A percentile compares a stretch with the other conserved stretches of the same genome.
phyloP scores from a whole-genome alignment of 2,888 invertebrate genomes.

The Hirtodrosophila trivittata region DNA sequence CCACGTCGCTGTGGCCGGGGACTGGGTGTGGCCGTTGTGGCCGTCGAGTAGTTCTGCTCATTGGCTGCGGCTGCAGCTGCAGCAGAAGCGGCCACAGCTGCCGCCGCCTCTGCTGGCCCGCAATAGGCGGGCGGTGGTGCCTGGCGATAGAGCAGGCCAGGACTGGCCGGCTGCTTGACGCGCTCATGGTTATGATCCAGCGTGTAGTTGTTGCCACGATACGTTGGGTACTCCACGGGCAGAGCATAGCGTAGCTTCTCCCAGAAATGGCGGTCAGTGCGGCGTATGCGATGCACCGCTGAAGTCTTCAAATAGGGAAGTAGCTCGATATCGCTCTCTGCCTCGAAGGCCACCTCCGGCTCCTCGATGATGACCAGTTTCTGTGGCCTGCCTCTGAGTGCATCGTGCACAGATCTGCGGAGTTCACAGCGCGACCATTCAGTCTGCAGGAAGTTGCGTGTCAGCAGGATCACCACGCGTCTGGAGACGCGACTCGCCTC shows the following conservation, averaged over 20 bases:
- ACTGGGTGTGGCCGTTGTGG: constrained; percentile 87
- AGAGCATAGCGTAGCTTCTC: constrained; percentile 94
- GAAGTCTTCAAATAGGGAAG: constrained; percentile 94
- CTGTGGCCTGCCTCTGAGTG: constrained; percentile 92
- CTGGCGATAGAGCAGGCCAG: constrained; percentile 83
- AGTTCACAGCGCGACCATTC: constrained; percentile 97
- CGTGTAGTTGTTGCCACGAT: constrained; percentile 94
- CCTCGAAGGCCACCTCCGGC: constrained; percentile 91
- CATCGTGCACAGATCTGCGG: constrained; percentile 94
- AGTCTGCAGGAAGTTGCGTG: constrained; percentile 95
- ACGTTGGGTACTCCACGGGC: constrained; percentile 89
- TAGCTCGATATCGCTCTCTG: constrained; percentile 94
- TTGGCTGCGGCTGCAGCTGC: constrained; percentile 61
- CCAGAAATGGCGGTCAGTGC: constrained; percentile 97
- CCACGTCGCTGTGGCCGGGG: constrained; percentile 85
- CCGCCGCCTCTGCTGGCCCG: constrained; percentile 82
- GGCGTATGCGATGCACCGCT: constrained; percentile 89
- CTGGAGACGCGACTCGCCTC: constrained; percentile 95
- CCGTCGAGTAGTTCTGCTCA: constrained; percentile 87
- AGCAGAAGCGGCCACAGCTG: constrained; percentile 26
- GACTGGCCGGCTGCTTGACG: constrained; percentile 83
- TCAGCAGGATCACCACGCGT: constrained; percentile 93
- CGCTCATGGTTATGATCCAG: constrained; percentile 86
- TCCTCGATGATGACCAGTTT: constrained; percentile 95
- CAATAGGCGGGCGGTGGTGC: constrained; percentile 84